Percentiles rank a stretch among this genome's conserved stretches.
phyloP scores from a whole-genome alignment of 2,888 invertebrate species.

The Limnephilus marmoratus region DNA sequence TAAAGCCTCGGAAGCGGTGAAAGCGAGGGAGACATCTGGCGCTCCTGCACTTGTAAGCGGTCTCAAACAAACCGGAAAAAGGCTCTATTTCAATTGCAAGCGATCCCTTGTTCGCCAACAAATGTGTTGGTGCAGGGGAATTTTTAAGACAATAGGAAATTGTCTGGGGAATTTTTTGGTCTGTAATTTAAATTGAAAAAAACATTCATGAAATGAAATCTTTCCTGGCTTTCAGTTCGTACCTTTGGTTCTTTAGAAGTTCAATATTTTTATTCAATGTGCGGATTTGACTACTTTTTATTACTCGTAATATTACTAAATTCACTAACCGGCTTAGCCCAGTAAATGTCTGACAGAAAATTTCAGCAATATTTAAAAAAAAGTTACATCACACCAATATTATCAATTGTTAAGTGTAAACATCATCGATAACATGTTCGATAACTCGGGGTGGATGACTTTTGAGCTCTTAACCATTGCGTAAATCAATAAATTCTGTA shows the following conservation, averaged over 20 bases:
- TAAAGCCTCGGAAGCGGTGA: conserved; percentile 28
- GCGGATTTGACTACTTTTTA: background rate
- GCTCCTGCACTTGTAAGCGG: conserved; percentile 53
- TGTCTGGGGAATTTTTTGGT: conserved; percentile 23
- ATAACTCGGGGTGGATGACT: too few relatives aligned
- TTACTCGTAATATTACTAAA: background rate
- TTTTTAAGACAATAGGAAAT: conserved; percentile 6
- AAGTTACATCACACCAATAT: too few relatives aligned
- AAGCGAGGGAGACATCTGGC: conserved; percentile 30
- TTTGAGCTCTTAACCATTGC: too few relatives aligned
- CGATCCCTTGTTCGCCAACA: conserved; percentile 39
- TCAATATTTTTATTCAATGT: background rate
- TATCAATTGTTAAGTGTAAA: too few relatives aligned
- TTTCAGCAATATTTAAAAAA: too few relatives aligned
- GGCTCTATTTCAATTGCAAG: conserved; percentile 52
- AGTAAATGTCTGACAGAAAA: too few relatives aligned
- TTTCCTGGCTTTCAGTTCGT: background rate
- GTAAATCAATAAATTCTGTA: too few relatives aligned
- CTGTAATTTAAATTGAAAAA: conserved; percentile 20
- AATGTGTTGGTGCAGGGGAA: conserved; percentile 32
- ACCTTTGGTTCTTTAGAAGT: background rate
- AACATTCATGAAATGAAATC: background rate
- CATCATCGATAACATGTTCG: too few relatives aligned
- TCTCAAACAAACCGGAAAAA: conserved; percentile 56
- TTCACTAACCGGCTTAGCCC: too few relatives aligned